A percentile compares a stretch with the other conserved stretches of the same genome.
These are phyloP conservation scores for Diadema setosum DNA, from an alignment of 35 echinoderm and acorn worm species.

Conservation along the genomic window DNA sequence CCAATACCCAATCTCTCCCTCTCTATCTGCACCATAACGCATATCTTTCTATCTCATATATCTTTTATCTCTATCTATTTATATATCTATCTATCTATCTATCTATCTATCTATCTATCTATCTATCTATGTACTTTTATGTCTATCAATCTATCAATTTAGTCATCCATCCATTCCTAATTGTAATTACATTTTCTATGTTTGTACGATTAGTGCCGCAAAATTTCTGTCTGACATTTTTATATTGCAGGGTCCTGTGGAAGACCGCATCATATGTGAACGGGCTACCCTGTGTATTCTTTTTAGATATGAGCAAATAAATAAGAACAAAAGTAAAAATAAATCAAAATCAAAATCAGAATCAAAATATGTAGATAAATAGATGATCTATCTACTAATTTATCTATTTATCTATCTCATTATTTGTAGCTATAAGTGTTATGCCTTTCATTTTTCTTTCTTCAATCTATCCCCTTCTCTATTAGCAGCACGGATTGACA, in stretches of 20 bases:
- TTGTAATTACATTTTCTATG: neutral
- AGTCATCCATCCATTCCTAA: neutral
- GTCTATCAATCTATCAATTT: neutral
- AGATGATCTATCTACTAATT: neutral
- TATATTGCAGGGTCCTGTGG: no score
- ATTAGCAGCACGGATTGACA: no score
- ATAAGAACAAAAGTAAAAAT: no score
- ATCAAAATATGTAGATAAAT: no score
- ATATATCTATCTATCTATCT: neutral
- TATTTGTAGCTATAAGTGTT: no score
- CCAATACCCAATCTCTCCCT: neutral
- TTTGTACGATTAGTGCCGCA: neutral
- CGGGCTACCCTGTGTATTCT: no score
- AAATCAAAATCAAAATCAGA: neutral
- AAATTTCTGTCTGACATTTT: neutral
- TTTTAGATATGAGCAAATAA: no score
- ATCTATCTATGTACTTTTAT: neutral
- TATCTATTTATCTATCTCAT: neutral
- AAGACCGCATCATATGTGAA: no score
- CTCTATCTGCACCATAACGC: neutral
- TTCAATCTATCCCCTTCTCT: no score
- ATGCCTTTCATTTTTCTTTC: no score
- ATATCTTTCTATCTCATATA: no score
- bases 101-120: neutral
- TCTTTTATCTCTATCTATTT: neutral